Evolutionary conservation across 2,888 invertebrate species (phyloP).

Genomic region (Ormyrus pomaceus): DNA sequence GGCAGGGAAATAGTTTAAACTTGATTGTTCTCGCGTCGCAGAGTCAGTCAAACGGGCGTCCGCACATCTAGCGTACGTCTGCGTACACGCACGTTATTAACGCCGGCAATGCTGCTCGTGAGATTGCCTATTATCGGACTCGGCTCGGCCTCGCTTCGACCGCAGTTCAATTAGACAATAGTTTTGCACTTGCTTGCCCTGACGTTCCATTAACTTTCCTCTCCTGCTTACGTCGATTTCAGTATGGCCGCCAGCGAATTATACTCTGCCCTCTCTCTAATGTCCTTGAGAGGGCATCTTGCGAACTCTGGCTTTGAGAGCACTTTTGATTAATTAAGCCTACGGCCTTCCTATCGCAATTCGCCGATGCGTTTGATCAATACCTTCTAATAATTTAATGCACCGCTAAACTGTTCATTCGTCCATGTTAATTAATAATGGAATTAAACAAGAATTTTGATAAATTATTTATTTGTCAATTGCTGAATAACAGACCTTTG

Average conservation of each 20-base stretch:
- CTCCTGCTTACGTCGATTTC: slow-evolving; percentile 29
- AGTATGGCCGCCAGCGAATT: background rate
- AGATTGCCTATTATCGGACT: slow-evolving; percentile 46
- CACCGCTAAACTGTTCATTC: too few species aligned
- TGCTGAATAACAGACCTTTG: too few species aligned
- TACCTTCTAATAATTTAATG: too few species aligned
- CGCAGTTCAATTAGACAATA: slow-evolving; percentile 55
- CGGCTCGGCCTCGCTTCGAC: slow-evolving; percentile 20
- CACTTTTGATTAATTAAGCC: too few species aligned
- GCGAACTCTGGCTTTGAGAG: too few species aligned
- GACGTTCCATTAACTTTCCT: slow-evolving; percentile 47
- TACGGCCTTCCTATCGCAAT: too few species aligned
- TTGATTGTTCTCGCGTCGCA: slow-evolving; percentile 22
- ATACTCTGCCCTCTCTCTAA: too few species aligned
- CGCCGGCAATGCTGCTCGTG: slow-evolving; percentile 12
- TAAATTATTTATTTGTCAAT: too few species aligned
- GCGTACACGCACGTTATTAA: slow-evolving; percentile 34
- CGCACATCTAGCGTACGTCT: background rate
- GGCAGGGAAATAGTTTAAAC: slow-evolving; percentile 8
- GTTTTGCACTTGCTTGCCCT: slow-evolving; percentile 46
- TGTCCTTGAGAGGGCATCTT: too few species aligned
- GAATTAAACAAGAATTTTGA: too few species aligned
- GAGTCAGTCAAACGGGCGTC: slow-evolving; percentile 15
- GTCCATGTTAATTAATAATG: too few species aligned
- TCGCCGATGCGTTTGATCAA: too few species aligned